These are phyloP conservation scores for Tanytarsus gracilentus DNA, from an alignment of 2,888 invertebrate genomes.

Conservation along the genomic window DNA sequence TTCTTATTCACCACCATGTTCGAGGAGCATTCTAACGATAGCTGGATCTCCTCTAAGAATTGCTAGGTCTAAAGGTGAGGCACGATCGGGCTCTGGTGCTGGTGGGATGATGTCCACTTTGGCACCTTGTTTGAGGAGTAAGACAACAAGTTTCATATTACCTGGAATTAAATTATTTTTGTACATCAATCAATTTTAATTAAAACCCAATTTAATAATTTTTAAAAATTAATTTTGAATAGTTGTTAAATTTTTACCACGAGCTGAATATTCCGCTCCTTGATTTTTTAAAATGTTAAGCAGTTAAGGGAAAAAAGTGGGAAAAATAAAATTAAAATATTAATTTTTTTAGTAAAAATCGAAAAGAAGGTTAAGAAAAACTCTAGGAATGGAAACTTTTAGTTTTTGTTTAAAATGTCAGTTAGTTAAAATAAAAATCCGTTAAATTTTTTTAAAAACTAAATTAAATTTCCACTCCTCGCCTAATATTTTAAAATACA, in stretches of 20 bases:
- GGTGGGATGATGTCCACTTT: constrained; percentile 54
- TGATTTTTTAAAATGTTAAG: constrained; percentile 1
- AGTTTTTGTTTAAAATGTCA: not conserved
- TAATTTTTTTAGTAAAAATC: not conserved
- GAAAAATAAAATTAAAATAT: not conserved
- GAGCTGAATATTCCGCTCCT: constrained; percentile 21
- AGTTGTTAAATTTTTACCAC: too few relatives aligned
- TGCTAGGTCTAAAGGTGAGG: constrained; percentile 75
- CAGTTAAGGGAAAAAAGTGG: not conserved
- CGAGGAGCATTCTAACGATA: constrained; percentile 59
- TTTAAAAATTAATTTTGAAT: not conserved
- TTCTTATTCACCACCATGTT: constrained; percentile 50
- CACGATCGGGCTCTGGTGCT: constrained; percentile 53
- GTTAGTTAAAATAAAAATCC: too few relatives aligned
- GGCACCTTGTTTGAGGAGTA: constrained; percentile 75
- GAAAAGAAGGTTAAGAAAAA: constrained; percentile 5
- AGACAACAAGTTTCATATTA: constrained; percentile 61
- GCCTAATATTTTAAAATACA: too few relatives aligned
- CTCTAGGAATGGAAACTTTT: not conserved
- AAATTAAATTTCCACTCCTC: too few relatives aligned
- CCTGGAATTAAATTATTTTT: constrained; percentile 37
- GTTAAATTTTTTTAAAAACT: too few relatives aligned
- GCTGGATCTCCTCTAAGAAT: constrained; percentile 71
- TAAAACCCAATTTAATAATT: not conserved
- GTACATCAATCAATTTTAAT: not conserved